Evolutionary conservation across 2,797 vertebrate genomes (phyloP).

Genomic region (Enteromius radiatus): DNA sequence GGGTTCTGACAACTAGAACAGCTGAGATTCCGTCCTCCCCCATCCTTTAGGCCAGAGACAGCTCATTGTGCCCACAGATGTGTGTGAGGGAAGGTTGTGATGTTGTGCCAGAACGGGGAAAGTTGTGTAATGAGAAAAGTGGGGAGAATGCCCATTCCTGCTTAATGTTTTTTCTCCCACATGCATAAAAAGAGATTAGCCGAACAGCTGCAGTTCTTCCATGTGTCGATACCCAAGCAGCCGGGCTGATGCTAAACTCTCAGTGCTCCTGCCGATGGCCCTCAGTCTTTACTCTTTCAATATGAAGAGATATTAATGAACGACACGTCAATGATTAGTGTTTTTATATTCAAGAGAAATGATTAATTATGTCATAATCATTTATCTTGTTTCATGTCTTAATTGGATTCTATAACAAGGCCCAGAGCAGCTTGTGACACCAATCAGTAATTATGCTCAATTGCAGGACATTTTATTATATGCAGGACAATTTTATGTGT

Average conservation of each 20-base stretch:
- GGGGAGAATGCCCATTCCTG: conserved; percentile 64
- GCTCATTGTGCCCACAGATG: conserved; percentile 70
- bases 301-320: not conserved
- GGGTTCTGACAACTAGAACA: conserved; percentile 76
- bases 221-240: conserved; percentile 24
- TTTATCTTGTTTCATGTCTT: conserved; percentile 15
- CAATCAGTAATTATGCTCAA: not conserved
- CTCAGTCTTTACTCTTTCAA: conserved; percentile 14
- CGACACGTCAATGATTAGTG: conserved; percentile 22
- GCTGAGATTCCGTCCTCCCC: conserved; percentile 71
- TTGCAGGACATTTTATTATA: not conserved
- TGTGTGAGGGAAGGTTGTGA: conserved; percentile 71
- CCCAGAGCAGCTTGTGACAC: not conserved
- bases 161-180: conserved; percentile 71
- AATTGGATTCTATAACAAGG: conserved; percentile 16
- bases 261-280: not conserved
- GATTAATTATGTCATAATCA: conserved; percentile 21
- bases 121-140: conserved; percentile 76
- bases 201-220: conserved; percentile 55
- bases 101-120: conserved; percentile 80
- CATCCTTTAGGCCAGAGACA: conserved; percentile 55
- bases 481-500: not conserved
- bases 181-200: conserved; percentile 58
- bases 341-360: conserved; percentile 2
- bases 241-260: conserved; percentile 1